These are phyloP conservation scores for Dolichomitus sp. DNA, from an alignment of 2,888 invertebrate genomes.

Conservation along the genomic window DNA sequence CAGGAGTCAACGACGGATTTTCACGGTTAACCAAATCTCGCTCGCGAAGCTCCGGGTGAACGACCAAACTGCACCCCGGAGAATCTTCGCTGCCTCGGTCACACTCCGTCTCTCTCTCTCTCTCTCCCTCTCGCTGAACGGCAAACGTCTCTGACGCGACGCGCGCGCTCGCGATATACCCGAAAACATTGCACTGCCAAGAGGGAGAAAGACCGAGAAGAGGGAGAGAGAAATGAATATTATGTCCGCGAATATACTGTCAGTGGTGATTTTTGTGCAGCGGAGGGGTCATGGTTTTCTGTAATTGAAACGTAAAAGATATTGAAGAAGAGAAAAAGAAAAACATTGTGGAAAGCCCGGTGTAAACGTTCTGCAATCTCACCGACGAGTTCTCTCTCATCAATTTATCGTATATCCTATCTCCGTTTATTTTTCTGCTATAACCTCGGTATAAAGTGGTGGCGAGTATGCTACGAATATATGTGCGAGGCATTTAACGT, in stretches of 20 bases:
- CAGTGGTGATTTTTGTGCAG: constrained; percentile 6
- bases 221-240: neutral
- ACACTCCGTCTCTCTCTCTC: constrained; percentile 19
- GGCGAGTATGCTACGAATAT: constrained; percentile 49
- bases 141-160: constrained; percentile 41
- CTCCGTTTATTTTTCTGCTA: neutral
- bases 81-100: constrained; percentile 7
- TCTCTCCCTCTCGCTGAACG: neutral
- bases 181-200: constrained; percentile 49
- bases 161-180: constrained; percentile 46
- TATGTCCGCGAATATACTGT: neutral
- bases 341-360: neutral
- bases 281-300: neutral
- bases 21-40: neutral
- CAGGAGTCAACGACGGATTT: constrained; percentile 14
- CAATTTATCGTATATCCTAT: neutral
- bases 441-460: constrained; percentile 16
- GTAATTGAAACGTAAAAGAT: neutral
- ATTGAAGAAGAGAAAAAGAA: neutral
- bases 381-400: neutral
- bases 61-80: constrained; percentile 43
- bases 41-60: neutral
- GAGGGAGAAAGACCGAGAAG: neutral
- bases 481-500: constrained; percentile 67
- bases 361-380: neutral